phyloP scores from a whole-genome alignment of 2,888 invertebrate genomes.

The Macaria notata region DNA sequence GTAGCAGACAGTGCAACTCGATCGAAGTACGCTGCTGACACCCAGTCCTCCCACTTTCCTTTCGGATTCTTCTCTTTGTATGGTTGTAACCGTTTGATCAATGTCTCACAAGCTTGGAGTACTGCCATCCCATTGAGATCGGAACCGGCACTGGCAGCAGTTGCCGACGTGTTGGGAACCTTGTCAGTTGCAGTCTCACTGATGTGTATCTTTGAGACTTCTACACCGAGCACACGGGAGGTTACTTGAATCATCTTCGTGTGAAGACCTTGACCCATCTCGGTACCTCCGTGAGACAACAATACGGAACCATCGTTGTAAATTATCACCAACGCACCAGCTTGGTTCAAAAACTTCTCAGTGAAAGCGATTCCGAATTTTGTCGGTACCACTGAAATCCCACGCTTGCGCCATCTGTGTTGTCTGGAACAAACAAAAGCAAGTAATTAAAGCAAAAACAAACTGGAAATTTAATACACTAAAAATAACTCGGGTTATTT shows the following conservation, averaged over 20 bases:
- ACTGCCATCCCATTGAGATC: constrained; percentile 97
- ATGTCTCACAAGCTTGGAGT: constrained; percentile 88
- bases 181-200: constrained; percentile 94
- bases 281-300: constrained; percentile 95
- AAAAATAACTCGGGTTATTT: background rate
- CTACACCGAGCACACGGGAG: constrained; percentile 86
- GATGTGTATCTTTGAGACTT: constrained; percentile 88
- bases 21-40: constrained; percentile 88
- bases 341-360: constrained; percentile 89
- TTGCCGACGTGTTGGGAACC: constrained; percentile 94
- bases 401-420: constrained; percentile 93
- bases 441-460: background rate
- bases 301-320: constrained; percentile 95
- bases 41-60: constrained; percentile 93
- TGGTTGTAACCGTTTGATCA: constrained; percentile 88
- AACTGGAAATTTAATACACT: background rate
- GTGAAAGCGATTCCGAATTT: constrained; percentile 94
- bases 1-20: constrained; percentile 91
- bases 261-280: constrained; percentile 98
- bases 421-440: constrained; percentile 71
- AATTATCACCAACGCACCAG: constrained; percentile 93
- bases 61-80: constrained; percentile 88
- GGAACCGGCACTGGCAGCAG: constrained; percentile 94
- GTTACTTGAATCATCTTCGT: constrained; percentile 98
- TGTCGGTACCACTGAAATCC: constrained; percentile 90